Conservation (phyloP, 2,797 vertebrate species). For the Helicolenus hilgendorfi region DNA sequence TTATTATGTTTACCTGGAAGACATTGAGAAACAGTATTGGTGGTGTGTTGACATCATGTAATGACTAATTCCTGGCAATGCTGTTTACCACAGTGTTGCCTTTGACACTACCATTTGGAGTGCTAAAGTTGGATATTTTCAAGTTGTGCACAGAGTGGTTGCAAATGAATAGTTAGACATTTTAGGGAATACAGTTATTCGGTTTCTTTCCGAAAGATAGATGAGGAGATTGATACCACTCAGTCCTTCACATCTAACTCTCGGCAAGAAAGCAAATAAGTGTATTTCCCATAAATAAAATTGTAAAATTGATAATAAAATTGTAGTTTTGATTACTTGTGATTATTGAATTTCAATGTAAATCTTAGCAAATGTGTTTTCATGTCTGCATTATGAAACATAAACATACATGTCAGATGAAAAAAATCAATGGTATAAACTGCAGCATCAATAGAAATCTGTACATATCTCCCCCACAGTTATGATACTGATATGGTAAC, state of each 20-base stretch:
- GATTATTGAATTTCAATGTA: neutral
- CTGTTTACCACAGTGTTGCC: neutral
- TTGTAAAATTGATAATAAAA: neutral
- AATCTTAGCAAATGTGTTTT: neutral
- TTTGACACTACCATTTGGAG: neutral
- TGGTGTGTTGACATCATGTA: constrained; percentile 1
- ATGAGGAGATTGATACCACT: neutral
- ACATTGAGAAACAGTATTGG: constrained; percentile 5
- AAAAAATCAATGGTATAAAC: neutral
- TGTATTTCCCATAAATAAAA: accelerated
- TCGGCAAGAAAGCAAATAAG: neutral
- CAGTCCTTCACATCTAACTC: neutral
- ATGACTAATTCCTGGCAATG: neutral
- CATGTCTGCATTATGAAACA: neutral
- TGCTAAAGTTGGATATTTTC: neutral
- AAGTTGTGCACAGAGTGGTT: neutral
- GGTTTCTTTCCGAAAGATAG: neutral
- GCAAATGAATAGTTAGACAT: neutral
- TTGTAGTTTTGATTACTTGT: neutral
- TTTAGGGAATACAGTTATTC: neutral
- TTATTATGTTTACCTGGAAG: neutral
- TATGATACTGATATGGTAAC: constrained; percentile 2
- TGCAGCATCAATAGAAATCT: neutral
- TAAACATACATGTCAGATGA: neutral
- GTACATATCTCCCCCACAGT: neutral